Conservation (phyloP, 30 jellyfish, hydroid and myxozoan genomes). For the Aurelia sp. region DNA sequence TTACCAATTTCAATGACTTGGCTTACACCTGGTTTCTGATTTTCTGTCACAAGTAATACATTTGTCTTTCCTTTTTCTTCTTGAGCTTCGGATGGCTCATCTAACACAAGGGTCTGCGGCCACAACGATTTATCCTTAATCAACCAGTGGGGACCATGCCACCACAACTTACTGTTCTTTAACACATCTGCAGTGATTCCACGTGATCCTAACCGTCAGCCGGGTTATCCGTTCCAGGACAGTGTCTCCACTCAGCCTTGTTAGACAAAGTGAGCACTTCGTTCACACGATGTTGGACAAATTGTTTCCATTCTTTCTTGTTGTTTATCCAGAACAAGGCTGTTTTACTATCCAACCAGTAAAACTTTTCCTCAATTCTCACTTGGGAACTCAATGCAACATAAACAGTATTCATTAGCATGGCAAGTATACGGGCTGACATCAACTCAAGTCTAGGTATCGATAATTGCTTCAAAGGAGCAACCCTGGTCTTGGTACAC, state of each 20-base stretch:
- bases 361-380: background rate
- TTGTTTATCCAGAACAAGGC: background rate
- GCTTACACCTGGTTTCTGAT: background rate
- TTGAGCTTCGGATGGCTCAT: background rate
- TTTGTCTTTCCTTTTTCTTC: slow-evolving; percentile 22
- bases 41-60: background rate
- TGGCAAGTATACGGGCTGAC: slow-evolving; percentile 47
- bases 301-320: background rate
- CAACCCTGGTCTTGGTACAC: slow-evolving; percentile 20
- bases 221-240: slow-evolving; percentile 30
- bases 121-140: slow-evolving; percentile 9
- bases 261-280: slow-evolving; percentile 21
- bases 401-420: slow-evolving; percentile 14
- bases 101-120: background rate
- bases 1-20: background rate
- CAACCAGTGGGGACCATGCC: slow-evolving; percentile 49
- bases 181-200: background rate
- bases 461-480: slow-evolving; percentile 46
- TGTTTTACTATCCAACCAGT: slow-evolving; percentile 22
- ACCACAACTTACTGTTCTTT: slow-evolving; percentile 4
- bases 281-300: slow-evolving; percentile 9
- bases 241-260: slow-evolving; percentile 26
- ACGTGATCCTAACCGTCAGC: slow-evolving; percentile 46
- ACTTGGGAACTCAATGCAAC: background rate
- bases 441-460: slow-evolving; percentile 56